Evolutionary conservation across 2,888 invertebrate genomes (phyloP).

Genomic region (Dilophus febrilis): DNA sequence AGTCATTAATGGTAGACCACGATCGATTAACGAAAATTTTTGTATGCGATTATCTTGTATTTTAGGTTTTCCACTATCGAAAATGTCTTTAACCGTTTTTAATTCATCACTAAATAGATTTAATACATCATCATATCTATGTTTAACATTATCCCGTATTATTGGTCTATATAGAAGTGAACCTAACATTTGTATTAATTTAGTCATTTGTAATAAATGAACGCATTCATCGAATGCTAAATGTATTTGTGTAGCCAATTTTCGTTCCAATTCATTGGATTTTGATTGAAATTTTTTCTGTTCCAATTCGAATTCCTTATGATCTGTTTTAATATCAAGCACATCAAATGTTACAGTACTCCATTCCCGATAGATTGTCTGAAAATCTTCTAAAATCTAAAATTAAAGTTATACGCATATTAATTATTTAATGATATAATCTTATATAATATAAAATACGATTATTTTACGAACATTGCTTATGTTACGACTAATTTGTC

Average conservation of each 20-base stretch:
- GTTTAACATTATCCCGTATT: conserved; percentile 51
- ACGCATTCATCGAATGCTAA: conserved; percentile 68
- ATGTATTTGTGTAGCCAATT: conserved; percentile 61
- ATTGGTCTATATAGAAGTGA: conserved; percentile 55
- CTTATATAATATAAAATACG: too few relatives aligned
- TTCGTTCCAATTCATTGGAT: conserved; percentile 53
- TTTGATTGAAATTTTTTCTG: conserved; percentile 41
- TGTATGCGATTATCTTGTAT: background rate
- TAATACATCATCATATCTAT: conserved; percentile 45
- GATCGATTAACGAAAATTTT: conserved; percentile 8
- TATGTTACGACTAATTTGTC: background rate
- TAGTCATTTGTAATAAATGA: conserved; percentile 43
- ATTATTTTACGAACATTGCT: too few relatives aligned
- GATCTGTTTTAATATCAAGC: conserved; percentile 51
- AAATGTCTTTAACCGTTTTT: conserved; percentile 44
- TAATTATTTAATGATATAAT: too few relatives aligned
- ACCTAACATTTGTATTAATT: conserved; percentile 53
- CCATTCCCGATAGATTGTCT: conserved; percentile 20
- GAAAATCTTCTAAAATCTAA: conserved; percentile 17
- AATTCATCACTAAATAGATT: conserved; percentile 46
- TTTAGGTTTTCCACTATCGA: conserved; percentile 36
- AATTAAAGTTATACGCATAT: background rate
- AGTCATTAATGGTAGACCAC: conserved; percentile 31
- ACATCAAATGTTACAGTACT: conserved; percentile 51
- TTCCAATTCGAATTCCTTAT: conserved; percentile 43